Evolutionary conservation across 2,888 invertebrate species (phyloP).

Genomic region (Crocallis elinguaria): DNA sequence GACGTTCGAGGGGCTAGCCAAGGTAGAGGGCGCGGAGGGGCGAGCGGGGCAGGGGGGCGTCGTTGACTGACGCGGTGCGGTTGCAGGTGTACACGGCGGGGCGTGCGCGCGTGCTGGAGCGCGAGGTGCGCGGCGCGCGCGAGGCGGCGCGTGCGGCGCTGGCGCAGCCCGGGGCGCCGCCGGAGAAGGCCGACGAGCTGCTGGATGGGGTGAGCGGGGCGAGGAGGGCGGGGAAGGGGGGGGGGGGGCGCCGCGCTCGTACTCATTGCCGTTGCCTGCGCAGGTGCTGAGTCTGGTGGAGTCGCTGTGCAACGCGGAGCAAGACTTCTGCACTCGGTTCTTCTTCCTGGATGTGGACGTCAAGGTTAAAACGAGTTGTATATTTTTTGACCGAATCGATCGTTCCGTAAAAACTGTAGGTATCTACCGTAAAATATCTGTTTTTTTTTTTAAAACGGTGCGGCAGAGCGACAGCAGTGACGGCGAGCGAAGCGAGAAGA

Average conservation of each 20-base stretch:
- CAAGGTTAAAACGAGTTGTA: slow-evolving; percentile 51
- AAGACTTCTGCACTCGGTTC: slow-evolving; percentile 96
- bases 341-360: slow-evolving; percentile 90
- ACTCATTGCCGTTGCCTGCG: slow-evolving; percentile 92
- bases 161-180: slow-evolving; percentile 41
- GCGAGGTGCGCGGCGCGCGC: slow-evolving; percentile 92
- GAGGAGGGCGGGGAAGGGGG: slow-evolving; percentile 38
- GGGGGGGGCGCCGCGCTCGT: slow-evolving; percentile 71
- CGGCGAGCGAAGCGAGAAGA: slow-evolving; percentile 44
- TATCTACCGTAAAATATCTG: too few relatives aligned
- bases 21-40: slow-evolving; percentile 63
- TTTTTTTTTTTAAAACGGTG: neutral
- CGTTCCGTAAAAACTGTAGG: too few relatives aligned
- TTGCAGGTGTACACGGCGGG: slow-evolving; percentile 89
- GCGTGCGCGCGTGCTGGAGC: slow-evolving; percentile 94
- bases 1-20: slow-evolving; percentile 91
- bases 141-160: slow-evolving; percentile 88
- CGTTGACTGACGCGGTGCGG: neutral
- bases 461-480: slow-evolving; percentile 1
- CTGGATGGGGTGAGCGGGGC: slow-evolving; percentile 69
- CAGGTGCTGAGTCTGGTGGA: slow-evolving; percentile 92
- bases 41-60: neutral
- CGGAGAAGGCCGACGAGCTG: slow-evolving; percentile 42
- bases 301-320: slow-evolving; percentile 96
- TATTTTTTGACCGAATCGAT: too few relatives aligned